Percentiles rank a stretch among this genome's conserved stretches.
phyloP scores from a whole-genome alignment of 1,140 invertebrate genomes.

The Daktulosphaira vitifoliae region DNA sequence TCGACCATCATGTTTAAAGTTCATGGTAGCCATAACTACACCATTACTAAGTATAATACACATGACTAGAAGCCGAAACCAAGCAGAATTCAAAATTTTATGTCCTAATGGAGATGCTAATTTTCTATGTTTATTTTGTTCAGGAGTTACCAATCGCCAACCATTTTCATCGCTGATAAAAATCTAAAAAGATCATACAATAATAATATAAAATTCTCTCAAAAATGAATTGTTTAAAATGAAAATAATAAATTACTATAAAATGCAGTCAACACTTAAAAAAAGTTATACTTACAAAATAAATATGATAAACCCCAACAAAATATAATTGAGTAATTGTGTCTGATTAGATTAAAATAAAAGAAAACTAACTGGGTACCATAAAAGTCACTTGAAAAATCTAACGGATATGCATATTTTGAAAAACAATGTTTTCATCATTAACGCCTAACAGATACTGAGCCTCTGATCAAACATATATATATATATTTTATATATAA shows the following conservation, averaged over 20 bases:
- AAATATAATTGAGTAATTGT: too few relatives aligned
- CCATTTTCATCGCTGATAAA: constrained; percentile 79
- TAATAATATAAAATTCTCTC: too few relatives aligned
- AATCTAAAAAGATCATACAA: constrained; percentile 52
- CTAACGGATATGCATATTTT: too few relatives aligned
- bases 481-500: too few relatives aligned
- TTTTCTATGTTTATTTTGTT: constrained; percentile 89
- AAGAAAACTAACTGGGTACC: background rate
- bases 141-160: constrained; percentile 89
- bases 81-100: constrained; percentile 80
- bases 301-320: constrained; percentile 7
- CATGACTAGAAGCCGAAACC: constrained; percentile 87
- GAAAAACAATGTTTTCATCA: too few relatives aligned
- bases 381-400: too few relatives aligned
- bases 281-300: background rate
- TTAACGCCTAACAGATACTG: too few relatives aligned
- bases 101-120: constrained; percentile 79
- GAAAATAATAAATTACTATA: background rate
- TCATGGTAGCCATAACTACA: constrained; percentile 90
- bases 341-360: background rate
- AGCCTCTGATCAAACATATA: too few relatives aligned
- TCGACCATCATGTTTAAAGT: constrained; percentile 84
- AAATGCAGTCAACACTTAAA: background rate
- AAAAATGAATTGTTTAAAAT: background rate
- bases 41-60: constrained; percentile 90